phyloP scores from a whole-genome alignment of 2,888 invertebrate genomes.

The Omphaloscelis lunosa region DNA sequence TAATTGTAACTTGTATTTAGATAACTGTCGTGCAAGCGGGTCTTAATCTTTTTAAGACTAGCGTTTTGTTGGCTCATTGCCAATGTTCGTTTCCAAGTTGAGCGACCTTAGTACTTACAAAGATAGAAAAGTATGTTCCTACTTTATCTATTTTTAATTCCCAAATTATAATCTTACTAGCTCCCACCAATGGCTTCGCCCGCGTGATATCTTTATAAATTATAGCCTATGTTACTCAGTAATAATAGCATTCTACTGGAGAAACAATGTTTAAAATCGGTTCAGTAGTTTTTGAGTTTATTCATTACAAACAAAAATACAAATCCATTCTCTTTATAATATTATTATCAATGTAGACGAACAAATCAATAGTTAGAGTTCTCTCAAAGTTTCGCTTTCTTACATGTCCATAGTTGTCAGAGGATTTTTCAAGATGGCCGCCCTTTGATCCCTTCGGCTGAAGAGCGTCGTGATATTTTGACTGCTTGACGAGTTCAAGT shows the following conservation, averaged over 20 bases:
- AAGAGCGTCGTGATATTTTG: not conserved
- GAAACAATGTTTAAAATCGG: too few relatives aligned
- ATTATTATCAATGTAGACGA: too few relatives aligned
- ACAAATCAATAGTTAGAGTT: not conserved
- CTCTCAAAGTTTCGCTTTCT: not conserved
- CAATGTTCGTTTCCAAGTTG: conserved; percentile 3
- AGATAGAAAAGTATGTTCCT: not conserved
- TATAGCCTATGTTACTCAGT: too few relatives aligned
- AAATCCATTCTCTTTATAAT: too few relatives aligned
- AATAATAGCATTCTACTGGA: too few relatives aligned
- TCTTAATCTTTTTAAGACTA: not conserved
- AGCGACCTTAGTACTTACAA: not conserved
- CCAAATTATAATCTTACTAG: not conserved
- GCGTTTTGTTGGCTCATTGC: conserved; percentile 13
- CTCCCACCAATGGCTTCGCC: too few relatives aligned
- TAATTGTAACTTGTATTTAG: conserved; percentile 16
- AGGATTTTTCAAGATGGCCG: not conserved
- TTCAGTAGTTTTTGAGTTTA: too few relatives aligned
- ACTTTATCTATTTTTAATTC: not conserved
- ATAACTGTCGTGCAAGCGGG: not conserved
- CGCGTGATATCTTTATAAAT: too few relatives aligned
- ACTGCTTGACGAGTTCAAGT: not conserved
- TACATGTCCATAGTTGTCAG: not conserved
- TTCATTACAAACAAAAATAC: too few relatives aligned
- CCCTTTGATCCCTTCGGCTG: not conserved